A percentile compares a stretch with the other conserved stretches of the same genome.
These are phyloP conservation scores for Chloebia gouldiae DNA, from an alignment of 2,113 vertebrate genomes.

Conservation along the genomic window DNA sequence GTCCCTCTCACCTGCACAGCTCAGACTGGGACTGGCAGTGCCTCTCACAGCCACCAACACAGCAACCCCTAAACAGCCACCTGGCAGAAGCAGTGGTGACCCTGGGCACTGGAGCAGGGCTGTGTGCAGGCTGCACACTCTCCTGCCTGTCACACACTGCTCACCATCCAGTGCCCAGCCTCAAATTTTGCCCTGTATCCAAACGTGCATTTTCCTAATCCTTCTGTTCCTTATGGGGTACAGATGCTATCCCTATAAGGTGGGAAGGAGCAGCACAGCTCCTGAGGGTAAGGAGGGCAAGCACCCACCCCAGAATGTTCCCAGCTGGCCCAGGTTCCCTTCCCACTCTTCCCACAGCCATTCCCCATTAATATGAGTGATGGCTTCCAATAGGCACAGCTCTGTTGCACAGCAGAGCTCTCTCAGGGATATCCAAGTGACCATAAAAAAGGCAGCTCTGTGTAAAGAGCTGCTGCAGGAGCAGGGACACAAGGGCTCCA, in stretches of 20 bases:
- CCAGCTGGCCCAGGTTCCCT: not conserved
- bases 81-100: not conserved
- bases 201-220: not conserved
- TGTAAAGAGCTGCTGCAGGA: not conserved
- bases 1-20: not conserved
- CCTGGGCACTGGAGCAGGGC: not conserved
- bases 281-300: fast-evolving
- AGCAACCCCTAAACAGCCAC: not conserved
- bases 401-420: not conserved
- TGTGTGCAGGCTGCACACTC: not conserved
- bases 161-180: not conserved
- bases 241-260: not conserved
- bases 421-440: not conserved
- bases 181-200: not conserved
- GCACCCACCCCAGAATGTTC: fast-evolving
- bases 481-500: not conserved
- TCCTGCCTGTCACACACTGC: not conserved
- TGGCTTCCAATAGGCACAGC: not conserved
- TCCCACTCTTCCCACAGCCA: not conserved
- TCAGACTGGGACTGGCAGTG: not conserved
- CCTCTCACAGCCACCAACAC: not conserved
- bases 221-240: not conserved
- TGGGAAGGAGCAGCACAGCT: not conserved
- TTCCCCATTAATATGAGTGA: not conserved
- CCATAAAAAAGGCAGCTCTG: not conserved